Evolutionary conservation across 2,888 invertebrate species (phyloP).

Genomic region (Drosophila hamatofila): DNA sequence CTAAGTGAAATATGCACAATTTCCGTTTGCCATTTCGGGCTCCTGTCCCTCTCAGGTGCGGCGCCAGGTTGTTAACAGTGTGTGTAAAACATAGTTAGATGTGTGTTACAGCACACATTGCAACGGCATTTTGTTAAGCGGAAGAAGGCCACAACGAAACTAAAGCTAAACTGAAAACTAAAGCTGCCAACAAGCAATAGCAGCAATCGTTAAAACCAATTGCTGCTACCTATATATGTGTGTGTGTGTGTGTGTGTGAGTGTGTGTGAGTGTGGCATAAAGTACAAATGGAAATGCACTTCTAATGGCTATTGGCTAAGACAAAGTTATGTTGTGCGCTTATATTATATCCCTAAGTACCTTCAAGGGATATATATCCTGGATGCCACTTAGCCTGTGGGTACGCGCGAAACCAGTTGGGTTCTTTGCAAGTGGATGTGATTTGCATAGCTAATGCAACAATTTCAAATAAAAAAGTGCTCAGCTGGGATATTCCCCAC

Average conservation of each 20-base stretch:
- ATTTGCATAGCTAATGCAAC: conserved; percentile 56
- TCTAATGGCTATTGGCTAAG: conserved; percentile 70
- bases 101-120: conserved; percentile 32
- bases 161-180: conserved; percentile 47
- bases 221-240: conserved; percentile 8
- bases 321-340: conserved; percentile 69
- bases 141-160: conserved; percentile 35
- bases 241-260: conserved; percentile 21
- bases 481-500: background rate
- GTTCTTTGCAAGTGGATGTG: conserved; percentile 26
- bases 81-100: conserved; percentile 61
- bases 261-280: conserved; percentile 27
- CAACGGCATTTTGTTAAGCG: conserved; percentile 54
- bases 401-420: conserved; percentile 3
- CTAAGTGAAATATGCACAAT: conserved; percentile 78
- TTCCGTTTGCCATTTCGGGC: conserved; percentile 73
- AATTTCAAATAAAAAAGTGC: background rate
- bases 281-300: conserved; percentile 63
- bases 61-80: conserved; percentile 12
- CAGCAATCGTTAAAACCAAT: conserved; percentile 49
- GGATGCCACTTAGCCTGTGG: conserved; percentile 2
- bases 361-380: conserved; percentile 1
- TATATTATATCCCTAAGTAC: conserved; percentile 32
- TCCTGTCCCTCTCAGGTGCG: conserved; percentile 1
- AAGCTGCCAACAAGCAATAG: conserved; percentile 36